Evolutionary conservation across 2,113 vertebrate species (phyloP).

Genomic region (Triplophysa rosa): DNA sequence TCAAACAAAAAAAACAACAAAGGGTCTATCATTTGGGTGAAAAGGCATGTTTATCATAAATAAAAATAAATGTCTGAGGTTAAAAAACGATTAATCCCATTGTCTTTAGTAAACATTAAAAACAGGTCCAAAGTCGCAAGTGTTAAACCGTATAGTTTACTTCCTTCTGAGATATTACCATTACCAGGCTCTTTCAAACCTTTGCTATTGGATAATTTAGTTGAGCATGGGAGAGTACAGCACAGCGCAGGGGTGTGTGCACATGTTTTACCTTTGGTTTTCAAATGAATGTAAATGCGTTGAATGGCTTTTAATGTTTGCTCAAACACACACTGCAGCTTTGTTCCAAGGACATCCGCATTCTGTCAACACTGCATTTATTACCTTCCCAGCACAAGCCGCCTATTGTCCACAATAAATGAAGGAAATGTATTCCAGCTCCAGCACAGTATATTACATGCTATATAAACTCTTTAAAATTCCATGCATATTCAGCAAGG

Average conservation of each 20-base stretch:
- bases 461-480: background rate
- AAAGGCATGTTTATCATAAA: too few relatives aligned
- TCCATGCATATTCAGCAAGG: background rate
- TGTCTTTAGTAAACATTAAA: too few relatives aligned
- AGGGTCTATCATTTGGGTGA: too few relatives aligned
- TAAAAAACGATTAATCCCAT: too few relatives aligned
- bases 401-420: background rate
- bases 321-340: slow-evolving; percentile 11
- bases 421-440: background rate
- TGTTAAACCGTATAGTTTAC: background rate
- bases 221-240: background rate
- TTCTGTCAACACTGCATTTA: slow-evolving; percentile 15
- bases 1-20: too few relatives aligned
- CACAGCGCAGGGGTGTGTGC: background rate
- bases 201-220: too few relatives aligned
- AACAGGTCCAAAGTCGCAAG: too few relatives aligned
- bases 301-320: slow-evolving; percentile 23
- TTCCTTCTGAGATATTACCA: background rate
- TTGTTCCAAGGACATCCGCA: slow-evolving; percentile 13
- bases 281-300: slow-evolving; percentile 40
- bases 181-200: background rate
- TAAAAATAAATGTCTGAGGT: too few relatives aligned
- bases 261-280: slow-evolving; percentile 28
- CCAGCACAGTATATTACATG: background rate
- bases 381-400: background rate